A percentile compares a stretch with the other conserved stretches of the same genome.
Evolutionary conservation across 2,888 invertebrate genomes (phyloP).

Genomic region (Anaspis maculata): DNA sequence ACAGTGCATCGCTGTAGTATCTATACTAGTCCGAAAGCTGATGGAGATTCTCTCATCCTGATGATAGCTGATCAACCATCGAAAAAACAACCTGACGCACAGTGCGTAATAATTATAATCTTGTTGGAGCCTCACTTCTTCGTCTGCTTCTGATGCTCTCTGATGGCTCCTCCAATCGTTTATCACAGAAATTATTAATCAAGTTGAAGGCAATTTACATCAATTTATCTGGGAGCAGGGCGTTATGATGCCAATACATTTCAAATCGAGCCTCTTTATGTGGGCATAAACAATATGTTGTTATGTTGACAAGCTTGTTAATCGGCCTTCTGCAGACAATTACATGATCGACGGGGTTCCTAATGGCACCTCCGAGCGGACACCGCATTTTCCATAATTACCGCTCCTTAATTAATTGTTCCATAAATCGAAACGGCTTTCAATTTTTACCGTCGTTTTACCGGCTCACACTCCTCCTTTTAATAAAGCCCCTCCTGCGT

Average conservation of each 20-base stretch:
- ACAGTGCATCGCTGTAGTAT: too few species aligned
- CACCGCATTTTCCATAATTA: slow-evolving; percentile 13
- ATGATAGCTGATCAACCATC: too few species aligned
- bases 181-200: slow-evolving; percentile 19
- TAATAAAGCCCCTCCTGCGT: too few species aligned
- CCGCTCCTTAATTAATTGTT: slow-evolving; percentile 14
- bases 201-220: slow-evolving; percentile 17
- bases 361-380: slow-evolving; percentile 16
- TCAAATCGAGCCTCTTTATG: slow-evolving; percentile 13
- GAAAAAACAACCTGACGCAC: too few species aligned
- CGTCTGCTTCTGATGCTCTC: too few species aligned
- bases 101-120: too few species aligned
- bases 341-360: slow-evolving; percentile 21
- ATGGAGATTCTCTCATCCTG: too few species aligned
- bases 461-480: too few species aligned
- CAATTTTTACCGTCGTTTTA: slow-evolving; percentile 5
- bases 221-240: slow-evolving; percentile 15
- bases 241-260: slow-evolving; percentile 18
- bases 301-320: slow-evolving; percentile 26
- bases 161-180: slow-evolving; percentile 17
- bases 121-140: too few species aligned
- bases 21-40: too few species aligned
- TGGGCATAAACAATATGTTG: slow-evolving; percentile 24
- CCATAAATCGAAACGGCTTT: slow-evolving; percentile 12
- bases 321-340: slow-evolving; percentile 24